A percentile compares a stretch with the other conserved stretches of the same genome.
Conservation (phyloP, 2,888 invertebrate genomes). For the Caenorhabditis afra region DNA sequence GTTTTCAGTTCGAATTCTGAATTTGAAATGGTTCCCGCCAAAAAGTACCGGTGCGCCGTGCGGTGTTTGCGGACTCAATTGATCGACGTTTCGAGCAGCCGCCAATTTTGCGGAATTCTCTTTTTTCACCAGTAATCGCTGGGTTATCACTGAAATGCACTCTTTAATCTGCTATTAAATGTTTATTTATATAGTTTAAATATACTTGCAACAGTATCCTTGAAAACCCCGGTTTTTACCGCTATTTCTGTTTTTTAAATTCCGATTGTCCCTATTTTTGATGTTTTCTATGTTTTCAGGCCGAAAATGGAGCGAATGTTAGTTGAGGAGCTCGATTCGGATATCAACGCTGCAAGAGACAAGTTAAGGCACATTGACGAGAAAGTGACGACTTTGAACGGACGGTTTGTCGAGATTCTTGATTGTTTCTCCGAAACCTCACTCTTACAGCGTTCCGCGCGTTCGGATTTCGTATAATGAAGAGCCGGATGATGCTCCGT, state of each 20-base stretch:
- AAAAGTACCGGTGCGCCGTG: slow-evolving; percentile 20
- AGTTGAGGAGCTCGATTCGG: slow-evolving; percentile 51
- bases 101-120: background rate
- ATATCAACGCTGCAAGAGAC: slow-evolving; percentile 39
- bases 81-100: slow-evolving; percentile 14
- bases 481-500: slow-evolving; percentile 30
- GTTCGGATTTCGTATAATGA: slow-evolving; percentile 51
- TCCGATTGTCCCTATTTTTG: too few species aligned
- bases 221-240: too few species aligned
- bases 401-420: slow-evolving; percentile 24
- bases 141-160: too few species aligned
- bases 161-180: too few species aligned
- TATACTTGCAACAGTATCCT: too few species aligned
- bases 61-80: slow-evolving; percentile 47
- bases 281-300: too few species aligned
- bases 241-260: too few species aligned
- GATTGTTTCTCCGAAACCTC: background rate
- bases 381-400: slow-evolving; percentile 37
- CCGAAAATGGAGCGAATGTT: slow-evolving; percentile 30
- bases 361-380: slow-evolving; percentile 51
- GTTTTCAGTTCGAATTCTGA: too few species aligned
- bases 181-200: too few species aligned
- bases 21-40: background rate
- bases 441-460: slow-evolving; percentile 28
- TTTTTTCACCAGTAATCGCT: background rate